A percentile compares a stretch with the other conserved stretches of the same genome.
Evolutionary conservation across 1,140 invertebrate species (phyloP).

Genomic region (Gonatopus flavifemur): DNA sequence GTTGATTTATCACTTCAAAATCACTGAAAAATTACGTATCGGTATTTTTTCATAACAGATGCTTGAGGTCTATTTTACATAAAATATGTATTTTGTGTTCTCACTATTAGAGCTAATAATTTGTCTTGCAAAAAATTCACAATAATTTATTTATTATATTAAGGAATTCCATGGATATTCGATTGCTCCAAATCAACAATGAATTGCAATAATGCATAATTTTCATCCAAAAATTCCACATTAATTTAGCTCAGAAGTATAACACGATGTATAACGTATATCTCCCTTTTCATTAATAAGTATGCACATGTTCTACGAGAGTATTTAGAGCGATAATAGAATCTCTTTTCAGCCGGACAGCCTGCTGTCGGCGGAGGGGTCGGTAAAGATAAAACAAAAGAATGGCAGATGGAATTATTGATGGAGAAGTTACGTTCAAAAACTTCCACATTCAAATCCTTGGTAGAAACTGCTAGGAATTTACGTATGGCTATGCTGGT

Average conservation of each 20-base stretch:
- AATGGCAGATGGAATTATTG: slow-evolving; percentile 77
- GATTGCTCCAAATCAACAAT: neutral
- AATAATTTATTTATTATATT: too few species aligned
- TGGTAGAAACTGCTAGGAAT: slow-evolving; percentile 82
- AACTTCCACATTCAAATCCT: slow-evolving; percentile 71
- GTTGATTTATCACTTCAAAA: too few species aligned
- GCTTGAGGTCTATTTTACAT: too few species aligned
- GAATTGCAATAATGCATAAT: neutral
- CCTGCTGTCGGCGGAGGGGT: slow-evolving; percentile 32
- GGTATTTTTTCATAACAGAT: too few species aligned
- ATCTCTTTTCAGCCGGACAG: slow-evolving; percentile 45
- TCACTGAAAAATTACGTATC: too few species aligned
- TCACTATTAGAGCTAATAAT: too few species aligned
- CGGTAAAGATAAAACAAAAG: slow-evolving; percentile 65
- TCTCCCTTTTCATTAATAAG: slow-evolving; percentile 5
- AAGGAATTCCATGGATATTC: neutral
- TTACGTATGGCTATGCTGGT: slow-evolving; percentile 82
- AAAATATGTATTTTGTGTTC: too few species aligned
- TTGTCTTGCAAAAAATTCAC: too few species aligned
- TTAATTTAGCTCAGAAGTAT: neutral
- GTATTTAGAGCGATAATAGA: too few species aligned
- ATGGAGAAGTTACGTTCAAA: slow-evolving; percentile 88
- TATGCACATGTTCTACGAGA: too few species aligned
- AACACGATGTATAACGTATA: neutral
- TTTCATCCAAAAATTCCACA: neutral